Evolutionary conservation across 2,888 invertebrate species (phyloP).

Genomic region (Dolichomitus sp.): DNA sequence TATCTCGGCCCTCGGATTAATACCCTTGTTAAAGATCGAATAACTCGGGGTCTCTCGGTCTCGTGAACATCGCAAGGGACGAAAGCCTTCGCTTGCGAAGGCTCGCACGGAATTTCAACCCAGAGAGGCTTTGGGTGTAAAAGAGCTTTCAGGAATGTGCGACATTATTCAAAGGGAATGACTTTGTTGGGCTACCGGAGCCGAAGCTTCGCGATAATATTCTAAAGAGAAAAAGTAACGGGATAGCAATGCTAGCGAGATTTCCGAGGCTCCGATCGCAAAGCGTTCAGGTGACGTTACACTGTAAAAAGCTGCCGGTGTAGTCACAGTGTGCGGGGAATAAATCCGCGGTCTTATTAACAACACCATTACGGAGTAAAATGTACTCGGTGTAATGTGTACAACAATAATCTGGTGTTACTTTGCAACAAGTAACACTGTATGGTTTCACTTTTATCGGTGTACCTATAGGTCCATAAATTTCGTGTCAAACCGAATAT

Average conservation of each 20-base stretch:
- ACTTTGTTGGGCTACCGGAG: conserved; percentile 35
- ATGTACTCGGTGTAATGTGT: no score
- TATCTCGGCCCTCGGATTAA: conserved; percentile 57
- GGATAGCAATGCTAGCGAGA: conserved; percentile 19
- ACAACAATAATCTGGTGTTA: no score
- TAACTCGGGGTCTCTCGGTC: conserved; percentile 60
- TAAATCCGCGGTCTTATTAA: no score
- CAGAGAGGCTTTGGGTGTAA: conserved; percentile 16
- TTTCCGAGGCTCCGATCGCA: conserved; percentile 41
- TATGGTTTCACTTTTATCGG: no score
- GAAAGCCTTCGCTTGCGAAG: neutral
- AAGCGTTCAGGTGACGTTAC: conserved; percentile 26
- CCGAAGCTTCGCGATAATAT: conserved; percentile 43
- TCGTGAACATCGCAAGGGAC: conserved; percentile 48
- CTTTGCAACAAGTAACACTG: no score
- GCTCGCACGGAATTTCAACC: conserved; percentile 47
- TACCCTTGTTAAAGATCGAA: conserved; percentile 67
- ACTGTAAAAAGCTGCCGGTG: no score
- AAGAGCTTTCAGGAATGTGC: conserved; percentile 51
- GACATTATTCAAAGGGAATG: conserved; percentile 62
- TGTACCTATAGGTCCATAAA: no score
- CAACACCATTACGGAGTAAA: no score
- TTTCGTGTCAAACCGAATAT: no score
- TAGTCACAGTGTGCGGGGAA: no score
- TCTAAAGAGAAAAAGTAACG: conserved; percentile 51